A percentile compares a stretch with the other conserved stretches of the same genome.
These are phyloP conservation scores for Suricata suricatta DNA, from an alignment of 2,113 vertebrate species.

Conservation along the genomic window DNA sequence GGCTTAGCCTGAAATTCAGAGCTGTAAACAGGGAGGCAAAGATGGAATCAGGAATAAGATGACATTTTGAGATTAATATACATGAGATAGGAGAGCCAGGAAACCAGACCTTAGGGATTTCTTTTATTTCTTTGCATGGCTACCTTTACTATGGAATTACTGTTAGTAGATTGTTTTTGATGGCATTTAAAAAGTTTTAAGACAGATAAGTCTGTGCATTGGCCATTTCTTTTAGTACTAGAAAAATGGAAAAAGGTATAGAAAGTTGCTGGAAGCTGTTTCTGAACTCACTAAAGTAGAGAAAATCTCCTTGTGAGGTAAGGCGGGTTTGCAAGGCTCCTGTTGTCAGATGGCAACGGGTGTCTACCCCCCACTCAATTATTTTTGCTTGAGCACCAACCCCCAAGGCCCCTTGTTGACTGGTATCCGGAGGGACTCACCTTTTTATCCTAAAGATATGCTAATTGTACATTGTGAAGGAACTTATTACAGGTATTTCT, in stretches of 20 bases:
- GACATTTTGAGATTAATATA: background rate
- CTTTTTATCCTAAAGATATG: no score
- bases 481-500: no score
- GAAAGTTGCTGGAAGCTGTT: background rate
- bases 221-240: background rate
- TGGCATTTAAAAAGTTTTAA: background rate
- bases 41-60: background rate
- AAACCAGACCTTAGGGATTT: background rate
- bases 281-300: no score
- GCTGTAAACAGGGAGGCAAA: background rate
- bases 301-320: no score
- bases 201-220: background rate
- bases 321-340: no score
- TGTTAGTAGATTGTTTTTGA: background rate
- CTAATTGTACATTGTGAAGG: no score
- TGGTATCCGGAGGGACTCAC: no score
- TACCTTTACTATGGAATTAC: background rate
- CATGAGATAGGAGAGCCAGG: background rate
- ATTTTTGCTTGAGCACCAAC: no score
- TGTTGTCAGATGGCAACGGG: no score
- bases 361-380: no score
- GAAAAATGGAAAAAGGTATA: background rate
- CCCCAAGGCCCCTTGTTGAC: no score
- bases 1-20: background rate
- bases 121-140: background rate